phyloP scores from a whole-genome alignment of 2,113 vertebrate genomes.

The Hemiprocne comata region DNA sequence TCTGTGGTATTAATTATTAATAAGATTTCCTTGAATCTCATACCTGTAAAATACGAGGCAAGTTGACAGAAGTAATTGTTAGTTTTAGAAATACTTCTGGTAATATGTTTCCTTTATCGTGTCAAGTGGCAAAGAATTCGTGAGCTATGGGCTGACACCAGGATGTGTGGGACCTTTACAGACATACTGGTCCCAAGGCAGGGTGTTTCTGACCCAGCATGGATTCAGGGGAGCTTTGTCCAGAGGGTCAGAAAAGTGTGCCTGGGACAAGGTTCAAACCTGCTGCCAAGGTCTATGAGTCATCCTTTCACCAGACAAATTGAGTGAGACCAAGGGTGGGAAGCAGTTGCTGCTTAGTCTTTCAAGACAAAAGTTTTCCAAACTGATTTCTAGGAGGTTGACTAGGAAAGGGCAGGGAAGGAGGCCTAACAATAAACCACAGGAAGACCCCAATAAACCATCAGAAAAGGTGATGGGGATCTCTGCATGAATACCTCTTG shows the following conservation, averaged over 20 bases:
- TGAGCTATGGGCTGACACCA: background rate
- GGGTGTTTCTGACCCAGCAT: background rate
- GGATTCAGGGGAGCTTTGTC: background rate
- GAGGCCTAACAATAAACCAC: background rate
- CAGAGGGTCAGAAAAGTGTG: background rate
- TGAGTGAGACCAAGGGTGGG: background rate
- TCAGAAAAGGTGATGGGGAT: background rate
- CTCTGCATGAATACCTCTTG: background rate
- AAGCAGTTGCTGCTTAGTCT: background rate
- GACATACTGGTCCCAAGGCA: background rate
- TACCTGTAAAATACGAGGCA: background rate
- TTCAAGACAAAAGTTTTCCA: background rate
- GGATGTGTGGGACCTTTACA: background rate
- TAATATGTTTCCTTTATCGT: background rate
- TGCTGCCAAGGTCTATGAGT: background rate
- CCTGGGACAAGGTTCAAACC: background rate
- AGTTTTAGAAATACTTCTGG: background rate
- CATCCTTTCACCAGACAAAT: background rate
- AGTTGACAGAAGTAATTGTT: background rate
- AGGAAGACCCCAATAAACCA: background rate
- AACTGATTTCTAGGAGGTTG: background rate
- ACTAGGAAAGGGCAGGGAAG: background rate
- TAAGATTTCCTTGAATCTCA: background rate
- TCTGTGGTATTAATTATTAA: background rate
- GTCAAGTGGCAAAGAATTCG: background rate